A percentile compares a stretch with the other conserved stretches of the same genome.
Conservation (phyloP, 2,797 vertebrate species). For the Scarus forsteni region DNA sequence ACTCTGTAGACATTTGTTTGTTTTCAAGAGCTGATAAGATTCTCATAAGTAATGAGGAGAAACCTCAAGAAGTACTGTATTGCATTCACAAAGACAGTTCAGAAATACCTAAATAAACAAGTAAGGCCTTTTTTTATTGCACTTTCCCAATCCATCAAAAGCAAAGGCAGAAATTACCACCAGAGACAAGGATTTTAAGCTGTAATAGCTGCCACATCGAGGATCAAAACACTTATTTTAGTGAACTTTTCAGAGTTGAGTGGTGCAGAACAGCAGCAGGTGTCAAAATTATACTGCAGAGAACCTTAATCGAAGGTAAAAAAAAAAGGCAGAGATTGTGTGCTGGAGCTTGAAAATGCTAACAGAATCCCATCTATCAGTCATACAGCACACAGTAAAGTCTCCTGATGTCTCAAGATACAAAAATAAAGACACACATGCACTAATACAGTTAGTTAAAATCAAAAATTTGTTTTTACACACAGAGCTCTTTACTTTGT, state of each 20-base stretch:
- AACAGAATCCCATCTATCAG: constrained; percentile 51
- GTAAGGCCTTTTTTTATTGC: constrained; percentile 45
- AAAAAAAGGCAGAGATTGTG: constrained; percentile 43
- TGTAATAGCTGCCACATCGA: constrained; percentile 64
- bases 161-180: constrained; percentile 58
- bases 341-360: constrained; percentile 36
- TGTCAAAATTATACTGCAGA: constrained; percentile 63
- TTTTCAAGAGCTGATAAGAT: constrained; percentile 33
- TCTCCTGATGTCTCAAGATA: constrained; percentile 20
- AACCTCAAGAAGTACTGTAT: constrained; percentile 18
- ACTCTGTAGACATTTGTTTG: constrained; percentile 19
- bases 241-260: constrained; percentile 64
- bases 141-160: constrained; percentile 56
- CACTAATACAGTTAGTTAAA: too few species aligned
- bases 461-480: too few species aligned
- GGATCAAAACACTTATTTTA: constrained; percentile 73
- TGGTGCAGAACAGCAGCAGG: constrained; percentile 59
- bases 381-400: constrained; percentile 41
- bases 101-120: constrained; percentile 59
- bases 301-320: constrained; percentile 62
- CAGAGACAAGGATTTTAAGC: constrained; percentile 58
- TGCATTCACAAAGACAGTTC: constrained; percentile 37
- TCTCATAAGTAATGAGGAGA: constrained; percentile 35
- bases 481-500: too few species aligned
- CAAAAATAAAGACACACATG: constrained; percentile 11